Base-by-base conservation (phyloP, 2,113 vertebrate genomes). In the Megaceryle maxima region DNA sequence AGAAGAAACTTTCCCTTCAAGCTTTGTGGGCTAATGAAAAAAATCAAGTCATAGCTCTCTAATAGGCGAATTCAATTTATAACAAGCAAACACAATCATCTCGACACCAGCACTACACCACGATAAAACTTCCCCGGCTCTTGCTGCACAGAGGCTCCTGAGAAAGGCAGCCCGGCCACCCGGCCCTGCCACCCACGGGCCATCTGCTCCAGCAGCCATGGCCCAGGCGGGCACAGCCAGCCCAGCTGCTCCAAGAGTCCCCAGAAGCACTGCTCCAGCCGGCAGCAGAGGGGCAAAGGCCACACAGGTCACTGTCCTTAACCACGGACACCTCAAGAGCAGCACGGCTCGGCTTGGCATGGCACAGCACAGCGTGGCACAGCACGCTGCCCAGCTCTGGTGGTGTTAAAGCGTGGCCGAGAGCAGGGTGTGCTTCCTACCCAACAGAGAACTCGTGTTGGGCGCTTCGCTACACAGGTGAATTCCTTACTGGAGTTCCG, bases 1-100 rank as follows among this genome's bases (percentile, higher is more conserved):
- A 92, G 94, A 93, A 96, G 93, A 90, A 96, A 88, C 91, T 85
- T 96, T 88, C 91, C 83, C 97, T 88, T 80, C 83, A 80, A 97
- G 94, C 77, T 94, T 95, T 89, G 67, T 67, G 91, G 79, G 94
- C 84, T 86, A 87, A 91, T 83, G 94, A 96, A 95, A 95, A 96
- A 96, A 92, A 97, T 72, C 94, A 96, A 96, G 96, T 83, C 93
- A 80, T 33, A 60, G 87, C 64, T 94, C 72, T 93, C 95, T 94
- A 94, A 94, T 69, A 93, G 94, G 91, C 6, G 72, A 97, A 95
- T 97, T 96, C 95, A 93, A 96, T 97, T 96, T 97, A 79, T 79
- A 92, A 87, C 94, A 84, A 92, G 88, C 93, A 94, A 96, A 94
- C 20, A 48, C 50, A 83, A 96, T 87, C 62, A 80, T 94, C 96